Evolutionary conservation across 2,113 vertebrate genomes (phyloP), one percentile per base, ranked within the genome.

Genomic region (Strix uralensis): DNA sequence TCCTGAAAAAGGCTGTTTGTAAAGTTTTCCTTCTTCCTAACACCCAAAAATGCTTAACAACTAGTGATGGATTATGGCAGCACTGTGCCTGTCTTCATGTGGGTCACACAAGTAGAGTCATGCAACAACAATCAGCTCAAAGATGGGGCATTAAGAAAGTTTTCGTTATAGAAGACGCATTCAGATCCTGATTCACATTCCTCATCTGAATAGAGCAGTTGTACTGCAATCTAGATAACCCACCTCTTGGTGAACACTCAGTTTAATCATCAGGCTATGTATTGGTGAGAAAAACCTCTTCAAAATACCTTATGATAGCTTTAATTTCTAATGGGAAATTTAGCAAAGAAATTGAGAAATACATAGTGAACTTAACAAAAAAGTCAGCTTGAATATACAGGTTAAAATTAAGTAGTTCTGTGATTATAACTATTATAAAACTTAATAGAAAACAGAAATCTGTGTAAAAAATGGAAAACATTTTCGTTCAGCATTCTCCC

Each of bases 61-160:
- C 13, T 14, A 36, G 21, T 6, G 27, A 20, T 7, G 13, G 19
- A 22, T 27, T 5, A 16, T 13, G 36, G 29, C 49, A 52, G 46
- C 23, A 7, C 42, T 20, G 9, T 7, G 7, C 14, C 62, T 42
- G 5, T 44, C 29, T 23, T 52, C 44, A 70, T 22, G 5, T 0
- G 23, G 66, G n/a, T 55, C 66, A 55, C 25, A 15, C 21, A 40
- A 32, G 12, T 1, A 40, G 29, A 67, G 73, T 27, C 22, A 18
- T 3, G 62, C 9, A 88, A 69, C 22, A 47, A 47, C 26, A 54
- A 80, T 29, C 61, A 77, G n/a, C 55, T 74, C 34, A 72, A 67
- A 69, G 19, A 63, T 4, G 5, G 13, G 3, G 7, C 1, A 2
- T 7, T 12, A 69, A n/a, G 13, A n/a, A 36, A 9, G 10, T 26